A percentile compares a stretch with the other conserved stretches of the same genome.
Conservation (phyloP, 2,113 vertebrate species). For the Desmodus rotundus region DNA sequence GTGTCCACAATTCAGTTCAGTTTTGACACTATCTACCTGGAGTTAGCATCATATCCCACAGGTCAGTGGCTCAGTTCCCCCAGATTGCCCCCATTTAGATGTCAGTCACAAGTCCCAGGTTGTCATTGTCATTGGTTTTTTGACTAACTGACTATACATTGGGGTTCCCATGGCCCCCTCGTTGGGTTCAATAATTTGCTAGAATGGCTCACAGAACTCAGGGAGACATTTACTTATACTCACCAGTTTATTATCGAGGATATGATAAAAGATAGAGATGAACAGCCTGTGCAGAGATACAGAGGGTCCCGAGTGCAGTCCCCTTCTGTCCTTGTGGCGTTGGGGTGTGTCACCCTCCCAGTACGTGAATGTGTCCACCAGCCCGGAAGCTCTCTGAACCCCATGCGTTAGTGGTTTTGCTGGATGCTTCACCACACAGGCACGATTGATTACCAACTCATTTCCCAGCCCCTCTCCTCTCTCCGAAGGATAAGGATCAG, state of each 20-base stretch:
- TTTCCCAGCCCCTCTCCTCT: neutral
- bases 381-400: neutral
- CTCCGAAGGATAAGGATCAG: neutral
- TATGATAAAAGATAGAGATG: too few species aligned
- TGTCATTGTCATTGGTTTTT: neutral
- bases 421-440: neutral
- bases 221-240: neutral
- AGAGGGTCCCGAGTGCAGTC: neutral
- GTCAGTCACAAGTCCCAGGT: neutral
- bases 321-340: neutral
- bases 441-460: neutral
- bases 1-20: neutral
- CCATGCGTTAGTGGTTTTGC: neutral
- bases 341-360: neutral
- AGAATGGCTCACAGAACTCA: neutral
- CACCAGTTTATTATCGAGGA: neutral
- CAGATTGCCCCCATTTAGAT: neutral
- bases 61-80: neutral
- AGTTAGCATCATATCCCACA: neutral
- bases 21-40: neutral
- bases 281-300: neutral
- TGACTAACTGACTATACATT: neutral
- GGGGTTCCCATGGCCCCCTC: neutral
- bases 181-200: neutral
- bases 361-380: neutral